These are phyloP conservation scores for Pelecanus crispus DNA, from an alignment of 2,113 vertebrate species.

Conservation along the genomic window DNA sequence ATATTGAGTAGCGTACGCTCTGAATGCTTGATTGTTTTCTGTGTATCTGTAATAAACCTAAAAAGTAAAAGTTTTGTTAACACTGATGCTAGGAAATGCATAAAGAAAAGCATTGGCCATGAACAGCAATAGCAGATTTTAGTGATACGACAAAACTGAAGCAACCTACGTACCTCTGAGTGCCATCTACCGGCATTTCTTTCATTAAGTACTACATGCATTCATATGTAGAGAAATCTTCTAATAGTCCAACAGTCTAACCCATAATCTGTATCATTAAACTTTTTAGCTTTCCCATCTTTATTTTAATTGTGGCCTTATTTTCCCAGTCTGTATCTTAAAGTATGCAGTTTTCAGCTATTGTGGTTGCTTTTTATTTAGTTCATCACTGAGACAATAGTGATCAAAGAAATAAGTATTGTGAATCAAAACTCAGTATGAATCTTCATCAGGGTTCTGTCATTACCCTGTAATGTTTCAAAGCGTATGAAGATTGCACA, in stretches of 20 bases:
- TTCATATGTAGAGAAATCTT: neutral
- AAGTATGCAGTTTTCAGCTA: neutral
- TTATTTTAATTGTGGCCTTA: neutral
- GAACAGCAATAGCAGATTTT: neutral
- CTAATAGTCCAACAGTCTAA: neutral
- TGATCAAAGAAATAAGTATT: neutral
- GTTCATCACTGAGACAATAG: neutral
- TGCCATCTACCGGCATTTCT: neutral
- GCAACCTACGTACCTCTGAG: neutral
- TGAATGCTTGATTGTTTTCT: neutral
- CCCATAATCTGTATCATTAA: neutral
- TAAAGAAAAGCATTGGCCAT: neutral
- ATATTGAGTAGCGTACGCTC: neutral
- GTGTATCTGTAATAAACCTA: neutral
- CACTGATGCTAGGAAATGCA: neutral
- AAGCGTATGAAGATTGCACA: neutral
- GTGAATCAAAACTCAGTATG: slow-evolving; percentile 3
- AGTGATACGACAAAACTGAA: neutral
- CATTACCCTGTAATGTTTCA: neutral
- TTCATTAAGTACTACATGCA: neutral
- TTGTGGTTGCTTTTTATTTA: slow-evolving; percentile 12
- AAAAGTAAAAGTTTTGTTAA: neutral
- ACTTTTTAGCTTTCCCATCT: neutral
- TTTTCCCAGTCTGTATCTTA: neutral
- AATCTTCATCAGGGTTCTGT: neutral